Evolutionary conservation across 2,797 vertebrate genomes (phyloP).

Genomic region (Lates japonicus): DNA sequence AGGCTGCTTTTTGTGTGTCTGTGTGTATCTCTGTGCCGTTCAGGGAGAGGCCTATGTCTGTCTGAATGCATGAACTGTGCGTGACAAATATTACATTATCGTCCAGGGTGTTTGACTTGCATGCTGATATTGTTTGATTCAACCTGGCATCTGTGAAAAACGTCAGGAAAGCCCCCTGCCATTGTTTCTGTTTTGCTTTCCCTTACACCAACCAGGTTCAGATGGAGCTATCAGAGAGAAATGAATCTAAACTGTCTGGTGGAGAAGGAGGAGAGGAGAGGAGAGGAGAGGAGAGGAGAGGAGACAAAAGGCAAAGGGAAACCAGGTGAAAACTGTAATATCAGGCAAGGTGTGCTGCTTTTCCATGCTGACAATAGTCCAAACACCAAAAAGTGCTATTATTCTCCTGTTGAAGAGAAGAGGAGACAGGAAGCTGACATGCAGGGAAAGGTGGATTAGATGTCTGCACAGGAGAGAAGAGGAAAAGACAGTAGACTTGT

Average conservation of each 20-base stretch:
- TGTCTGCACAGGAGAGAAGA: constrained; percentile 6
- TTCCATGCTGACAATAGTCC: constrained; percentile 42
- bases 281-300: constrained; percentile 4
- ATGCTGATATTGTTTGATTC: constrained; percentile 74
- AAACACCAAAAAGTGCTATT: constrained; percentile 41
- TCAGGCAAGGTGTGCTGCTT: constrained; percentile 31
- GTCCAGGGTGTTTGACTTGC: constrained; percentile 68
- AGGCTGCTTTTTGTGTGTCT: constrained; percentile 44
- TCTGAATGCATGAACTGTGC: constrained; percentile 57
- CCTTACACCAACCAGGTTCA: constrained; percentile 30
- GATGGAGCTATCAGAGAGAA: constrained; percentile 65
- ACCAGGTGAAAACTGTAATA: constrained; percentile 40
- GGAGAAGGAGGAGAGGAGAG: not conserved
- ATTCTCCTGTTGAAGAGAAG: constrained; percentile 8
- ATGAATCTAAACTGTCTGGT: constrained; percentile 50
- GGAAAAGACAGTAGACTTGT: constrained; percentile 6
- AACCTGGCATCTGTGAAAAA: constrained; percentile 69
- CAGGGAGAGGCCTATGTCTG: constrained; percentile 36
- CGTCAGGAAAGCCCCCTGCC: constrained; percentile 61
- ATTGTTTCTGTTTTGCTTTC: constrained; percentile 52
- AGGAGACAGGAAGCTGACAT: constrained; percentile 22
- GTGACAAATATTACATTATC: constrained; percentile 73
- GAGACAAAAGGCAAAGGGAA: constrained; percentile 13
- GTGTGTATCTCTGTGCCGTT: constrained; percentile 29
- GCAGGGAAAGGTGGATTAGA: constrained; percentile 36